These are phyloP conservation scores for Sipunculus nudus DNA, from an alignment of 2,888 invertebrate genomes.

Conservation along the genomic window DNA sequence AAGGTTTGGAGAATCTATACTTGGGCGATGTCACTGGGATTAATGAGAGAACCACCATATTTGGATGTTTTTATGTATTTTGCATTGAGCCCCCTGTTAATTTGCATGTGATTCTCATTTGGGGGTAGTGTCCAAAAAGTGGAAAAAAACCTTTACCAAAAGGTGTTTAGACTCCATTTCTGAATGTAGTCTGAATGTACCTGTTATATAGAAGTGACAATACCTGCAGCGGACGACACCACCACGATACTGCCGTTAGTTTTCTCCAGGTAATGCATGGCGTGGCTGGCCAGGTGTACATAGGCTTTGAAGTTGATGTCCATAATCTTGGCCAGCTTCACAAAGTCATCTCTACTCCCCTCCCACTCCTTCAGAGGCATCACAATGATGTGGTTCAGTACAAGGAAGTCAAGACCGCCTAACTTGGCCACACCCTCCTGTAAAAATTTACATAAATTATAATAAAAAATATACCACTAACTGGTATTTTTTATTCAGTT, in stretches of 20 bases:
- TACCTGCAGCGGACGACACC: conserved; percentile 56
- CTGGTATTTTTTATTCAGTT: not conserved
- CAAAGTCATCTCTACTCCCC: conserved; percentile 49
- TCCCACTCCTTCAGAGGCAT: conserved; percentile 52
- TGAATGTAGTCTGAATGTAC: no score
- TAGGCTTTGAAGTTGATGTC: conserved; percentile 61
- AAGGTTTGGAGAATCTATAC: no score
- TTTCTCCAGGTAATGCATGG: conserved; percentile 50
- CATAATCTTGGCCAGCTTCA: conserved; percentile 44
- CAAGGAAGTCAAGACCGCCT: conserved; percentile 60
- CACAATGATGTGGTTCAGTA: conserved; percentile 58
- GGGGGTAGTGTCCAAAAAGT: no score
- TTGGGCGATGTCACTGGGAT: no score
- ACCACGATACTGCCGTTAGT: conserved; percentile 51
- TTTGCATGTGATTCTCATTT: no score
- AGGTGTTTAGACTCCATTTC: no score
- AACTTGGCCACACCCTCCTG: conserved; percentile 49
- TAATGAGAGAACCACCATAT: no score
- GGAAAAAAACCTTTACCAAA: no score
- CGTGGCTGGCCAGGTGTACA: conserved; percentile 57
- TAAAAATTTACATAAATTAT: no score
- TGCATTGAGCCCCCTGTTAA: no score
- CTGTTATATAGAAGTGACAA: no score
- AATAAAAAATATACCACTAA: conserved; percentile 7
- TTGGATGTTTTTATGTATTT: no score